These are phyloP conservation scores for Poecilia gillii DNA, from an alignment of 2,797 vertebrate species.

Conservation along the genomic window DNA sequence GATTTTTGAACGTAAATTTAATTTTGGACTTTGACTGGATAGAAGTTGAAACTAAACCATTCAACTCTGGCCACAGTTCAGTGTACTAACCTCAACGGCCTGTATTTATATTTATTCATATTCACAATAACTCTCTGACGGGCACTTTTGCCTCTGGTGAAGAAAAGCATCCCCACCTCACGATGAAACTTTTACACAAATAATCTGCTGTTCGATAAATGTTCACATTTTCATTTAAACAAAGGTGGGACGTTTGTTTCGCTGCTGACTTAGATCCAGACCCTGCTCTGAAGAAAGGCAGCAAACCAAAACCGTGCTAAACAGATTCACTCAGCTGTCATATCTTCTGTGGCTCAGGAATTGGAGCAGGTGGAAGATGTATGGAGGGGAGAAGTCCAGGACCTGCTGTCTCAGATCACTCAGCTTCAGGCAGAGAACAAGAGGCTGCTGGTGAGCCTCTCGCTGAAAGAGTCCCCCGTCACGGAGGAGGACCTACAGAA, in stretches of 20 bases:
- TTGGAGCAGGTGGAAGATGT: constrained; percentile 92
- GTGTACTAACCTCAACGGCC: neutral
- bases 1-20: neutral
- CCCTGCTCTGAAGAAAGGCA: neutral
- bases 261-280: neutral
- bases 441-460: constrained; percentile 84
- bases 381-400: constrained; percentile 92
- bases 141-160: neutral
- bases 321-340: neutral
- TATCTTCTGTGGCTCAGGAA: constrained; percentile 76
- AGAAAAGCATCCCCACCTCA: neutral
- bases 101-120: neutral
- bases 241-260: neutral
- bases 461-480: constrained; percentile 80
- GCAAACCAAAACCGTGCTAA: neutral
- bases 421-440: constrained; percentile 92
- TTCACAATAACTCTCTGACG: neutral
- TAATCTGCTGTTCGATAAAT: neutral
- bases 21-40: neutral
- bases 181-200: neutral
- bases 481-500: constrained; percentile 87
- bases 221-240: neutral
- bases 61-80: neutral
- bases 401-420: constrained; percentile 88
- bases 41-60: neutral